Evolutionary conservation across 2,113 vertebrate genomes (phyloP).

Genomic region (Hippocampus mohnikei): DNA sequence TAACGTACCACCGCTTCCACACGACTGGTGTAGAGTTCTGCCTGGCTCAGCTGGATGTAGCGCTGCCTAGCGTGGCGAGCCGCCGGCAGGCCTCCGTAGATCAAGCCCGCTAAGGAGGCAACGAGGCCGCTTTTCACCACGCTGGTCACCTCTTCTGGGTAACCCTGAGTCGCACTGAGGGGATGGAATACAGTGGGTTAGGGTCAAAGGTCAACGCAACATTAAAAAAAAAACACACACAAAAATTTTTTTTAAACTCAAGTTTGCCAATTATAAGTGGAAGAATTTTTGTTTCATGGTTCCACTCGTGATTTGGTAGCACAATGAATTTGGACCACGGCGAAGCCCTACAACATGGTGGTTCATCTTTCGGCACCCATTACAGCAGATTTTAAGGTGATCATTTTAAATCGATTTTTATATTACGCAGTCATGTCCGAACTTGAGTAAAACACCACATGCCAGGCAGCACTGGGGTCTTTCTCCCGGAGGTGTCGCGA

Average conservation of each 20-base stretch:
- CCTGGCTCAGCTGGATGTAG: constrained; percentile 83
- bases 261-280: too few relatives aligned
- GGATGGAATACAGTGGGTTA: constrained; percentile 16
- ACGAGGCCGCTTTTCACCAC: constrained; percentile 70
- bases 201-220: not conserved
- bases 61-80: constrained; percentile 74
- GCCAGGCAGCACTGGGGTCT: too few relatives aligned
- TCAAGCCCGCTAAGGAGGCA: constrained; percentile 71
- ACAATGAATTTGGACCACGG: too few relatives aligned
- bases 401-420: too few relatives aligned
- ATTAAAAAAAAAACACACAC: not conserved
- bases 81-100: constrained; percentile 88
- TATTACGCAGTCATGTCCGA: too few relatives aligned
- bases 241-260: not conserved
- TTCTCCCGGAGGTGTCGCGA: too few relatives aligned
- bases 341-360: too few relatives aligned
- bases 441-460: too few relatives aligned
- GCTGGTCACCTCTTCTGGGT: constrained; percentile 77
- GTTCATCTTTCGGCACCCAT: too few relatives aligned
- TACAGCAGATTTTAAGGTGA: too few relatives aligned
- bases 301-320: too few relatives aligned
- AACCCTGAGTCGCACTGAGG: constrained; percentile 66
- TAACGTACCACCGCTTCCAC: constrained; percentile 85
- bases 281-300: too few relatives aligned
- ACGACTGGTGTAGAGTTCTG: constrained; percentile 77